phyloP scores from a whole-genome alignment of 1,140 invertebrate genomes.

The Drosophila guanche region DNA sequence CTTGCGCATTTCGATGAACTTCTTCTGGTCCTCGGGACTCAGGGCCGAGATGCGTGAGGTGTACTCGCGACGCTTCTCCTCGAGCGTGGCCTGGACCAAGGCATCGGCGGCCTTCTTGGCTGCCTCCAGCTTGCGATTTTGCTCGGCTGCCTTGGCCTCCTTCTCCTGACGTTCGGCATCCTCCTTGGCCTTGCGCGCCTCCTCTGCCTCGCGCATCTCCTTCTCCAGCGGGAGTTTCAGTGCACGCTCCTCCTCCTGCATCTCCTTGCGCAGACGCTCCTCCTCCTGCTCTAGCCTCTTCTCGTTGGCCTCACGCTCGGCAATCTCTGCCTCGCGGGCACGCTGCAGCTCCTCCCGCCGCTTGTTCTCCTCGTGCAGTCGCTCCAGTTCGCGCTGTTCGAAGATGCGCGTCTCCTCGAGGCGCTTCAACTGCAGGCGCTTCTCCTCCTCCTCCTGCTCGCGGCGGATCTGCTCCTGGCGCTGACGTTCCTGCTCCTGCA shows the following conservation, averaged over 20 bases:
- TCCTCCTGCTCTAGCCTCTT: constrained; percentile 64
- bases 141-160: constrained; percentile 46
- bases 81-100: constrained; percentile 26
- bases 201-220: constrained; percentile 54
- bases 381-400: constrained; percentile 63
- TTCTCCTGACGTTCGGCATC: constrained; percentile 44
- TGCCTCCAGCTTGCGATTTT: constrained; percentile 52
- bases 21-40: constrained; percentile 64
- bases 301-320: constrained; percentile 48
- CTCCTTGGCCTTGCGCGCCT: constrained; percentile 55
- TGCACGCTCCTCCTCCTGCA: constrained; percentile 56
- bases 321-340: constrained; percentile 62
- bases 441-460: constrained; percentile 71
- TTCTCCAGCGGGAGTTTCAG: constrained; percentile 54
- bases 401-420: constrained; percentile 64
- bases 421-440: constrained; percentile 53
- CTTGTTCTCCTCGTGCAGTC: constrained; percentile 66
- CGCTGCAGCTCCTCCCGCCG: constrained; percentile 56
- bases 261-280: constrained; percentile 52
- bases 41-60: constrained; percentile 52
- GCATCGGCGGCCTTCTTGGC: constrained; percentile 61
- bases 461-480: constrained; percentile 62
- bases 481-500: constrained; percentile 61
- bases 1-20: constrained; percentile 77
- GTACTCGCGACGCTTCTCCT: constrained; percentile 60